phyloP scores from a whole-genome alignment of 1,140 invertebrate species.

The Campoletis sonorensis region DNA sequence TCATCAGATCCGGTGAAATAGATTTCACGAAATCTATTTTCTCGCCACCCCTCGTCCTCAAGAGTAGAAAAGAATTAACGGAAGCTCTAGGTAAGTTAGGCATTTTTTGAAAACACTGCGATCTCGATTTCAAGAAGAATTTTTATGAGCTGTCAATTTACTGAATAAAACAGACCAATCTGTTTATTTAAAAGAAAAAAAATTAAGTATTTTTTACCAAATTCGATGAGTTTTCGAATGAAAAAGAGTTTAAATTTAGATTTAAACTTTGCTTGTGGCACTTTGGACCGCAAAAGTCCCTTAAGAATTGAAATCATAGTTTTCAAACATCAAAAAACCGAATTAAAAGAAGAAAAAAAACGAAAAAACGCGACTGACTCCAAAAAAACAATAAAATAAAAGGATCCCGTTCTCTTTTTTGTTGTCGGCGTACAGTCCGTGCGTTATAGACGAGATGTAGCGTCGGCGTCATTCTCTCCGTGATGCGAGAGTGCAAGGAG shows the following conservation, averaged over 20 bases:
- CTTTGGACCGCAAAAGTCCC: too few species aligned
- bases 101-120: too few species aligned
- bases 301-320: too few species aligned
- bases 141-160: not conserved
- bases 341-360: not conserved
- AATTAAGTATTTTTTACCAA: too few species aligned
- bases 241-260: too few species aligned
- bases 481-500: conserved; percentile 54
- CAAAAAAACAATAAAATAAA: not conserved
- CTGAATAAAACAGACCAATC: too few species aligned
- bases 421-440: conserved; percentile 65
- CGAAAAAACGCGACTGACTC: not conserved
- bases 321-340: too few species aligned
- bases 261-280: too few species aligned
- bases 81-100: conserved; percentile 62
- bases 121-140: not conserved
- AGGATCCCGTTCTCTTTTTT: conserved; percentile 58
- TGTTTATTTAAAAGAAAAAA: too few species aligned
- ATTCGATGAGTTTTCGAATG: too few species aligned
- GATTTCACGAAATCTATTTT: conserved; percentile 31
- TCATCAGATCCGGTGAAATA: conserved; percentile 62
- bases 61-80: conserved; percentile 52
- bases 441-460: conserved; percentile 60
- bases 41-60: not conserved
- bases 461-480: conserved; percentile 60